Percentiles rank a stretch among this genome's conserved stretches.
Evolutionary conservation across 2,888 invertebrate genomes (phyloP).

Genomic region (Ophion ventricosus): DNA sequence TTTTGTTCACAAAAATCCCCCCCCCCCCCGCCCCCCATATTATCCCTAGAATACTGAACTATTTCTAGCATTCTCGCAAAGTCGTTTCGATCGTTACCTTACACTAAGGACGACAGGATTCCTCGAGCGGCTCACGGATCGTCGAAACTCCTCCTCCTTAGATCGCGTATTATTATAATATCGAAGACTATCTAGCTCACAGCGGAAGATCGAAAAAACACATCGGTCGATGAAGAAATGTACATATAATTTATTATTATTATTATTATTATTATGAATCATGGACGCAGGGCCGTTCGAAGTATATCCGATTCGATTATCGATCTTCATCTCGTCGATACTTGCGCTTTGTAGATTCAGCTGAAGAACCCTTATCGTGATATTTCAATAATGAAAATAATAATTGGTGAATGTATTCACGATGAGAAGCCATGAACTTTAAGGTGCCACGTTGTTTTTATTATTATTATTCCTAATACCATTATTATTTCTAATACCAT

Average conservation of each 20-base stretch:
- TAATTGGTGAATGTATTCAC: not conserved
- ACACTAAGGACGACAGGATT: constrained; percentile 75
- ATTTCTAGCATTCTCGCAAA: constrained; percentile 29
- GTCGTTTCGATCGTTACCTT: constrained; percentile 57
- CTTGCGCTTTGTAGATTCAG: constrained; percentile 12
- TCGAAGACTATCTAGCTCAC: constrained; percentile 46
- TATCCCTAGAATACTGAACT: constrained; percentile 14
- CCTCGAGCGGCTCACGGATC: constrained; percentile 53
- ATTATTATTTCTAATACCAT: not conserved
- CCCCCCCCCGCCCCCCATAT: too few species aligned
- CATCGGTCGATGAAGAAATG: not conserved
- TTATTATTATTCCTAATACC: not conserved
- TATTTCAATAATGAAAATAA: constrained; percentile 18
- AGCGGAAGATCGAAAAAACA: constrained; percentile 26
- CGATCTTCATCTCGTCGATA: constrained; percentile 17
- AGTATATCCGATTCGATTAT: constrained; percentile 30
- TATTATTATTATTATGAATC: constrained; percentile 12
- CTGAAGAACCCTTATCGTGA: constrained; percentile 18
- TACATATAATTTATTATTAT: constrained; percentile 11
- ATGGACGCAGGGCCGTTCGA: constrained; percentile 4
- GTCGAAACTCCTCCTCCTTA: constrained; percentile 13
- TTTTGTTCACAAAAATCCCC: too few species aligned
- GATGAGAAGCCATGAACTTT: constrained; percentile 38
- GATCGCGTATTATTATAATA: constrained; percentile 39
- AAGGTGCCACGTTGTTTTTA: not conserved